phyloP scores from a whole-genome alignment of 2,113 vertebrate genomes.

The Aramus guarauna region DNA sequence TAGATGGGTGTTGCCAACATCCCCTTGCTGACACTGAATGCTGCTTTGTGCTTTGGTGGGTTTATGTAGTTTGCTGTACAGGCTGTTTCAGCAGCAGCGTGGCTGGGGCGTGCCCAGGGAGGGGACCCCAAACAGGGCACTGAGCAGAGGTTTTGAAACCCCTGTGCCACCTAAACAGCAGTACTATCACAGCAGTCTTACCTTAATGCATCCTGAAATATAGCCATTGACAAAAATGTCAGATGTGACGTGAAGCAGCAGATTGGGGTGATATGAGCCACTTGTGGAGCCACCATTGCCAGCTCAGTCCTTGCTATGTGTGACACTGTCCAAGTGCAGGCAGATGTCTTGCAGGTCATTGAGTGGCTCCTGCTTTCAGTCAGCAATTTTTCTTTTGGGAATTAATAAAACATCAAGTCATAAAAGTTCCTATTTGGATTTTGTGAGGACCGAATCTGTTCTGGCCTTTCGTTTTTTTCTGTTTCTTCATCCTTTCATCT shows the following conservation, averaged over 20 bases:
- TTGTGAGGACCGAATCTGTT: neutral
- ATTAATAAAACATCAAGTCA: neutral
- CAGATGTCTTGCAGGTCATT: neutral
- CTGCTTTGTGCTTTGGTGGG: neutral
- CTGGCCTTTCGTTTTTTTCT: neutral
- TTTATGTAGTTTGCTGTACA: neutral
- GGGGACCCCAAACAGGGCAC: neutral
- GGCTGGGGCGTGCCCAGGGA: neutral
- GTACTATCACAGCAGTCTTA: neutral
- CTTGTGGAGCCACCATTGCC: neutral
- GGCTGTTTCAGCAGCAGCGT: neutral
- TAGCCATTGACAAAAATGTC: neutral
- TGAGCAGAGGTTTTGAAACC: neutral
- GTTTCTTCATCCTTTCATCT: neutral
- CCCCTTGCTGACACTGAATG: neutral
- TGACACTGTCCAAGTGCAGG: neutral
- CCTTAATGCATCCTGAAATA: neutral
- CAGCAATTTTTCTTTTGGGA: neutral
- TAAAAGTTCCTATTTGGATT: neutral
- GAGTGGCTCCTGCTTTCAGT: neutral
- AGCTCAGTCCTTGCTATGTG: neutral
- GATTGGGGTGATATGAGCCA: neutral
- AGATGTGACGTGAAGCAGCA: neutral
- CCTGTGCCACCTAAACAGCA: neutral
- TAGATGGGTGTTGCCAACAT: neutral